Evolutionary conservation across 1,140 invertebrate species (phyloP).

Genomic region (Neotoxoptera formosana): DNA sequence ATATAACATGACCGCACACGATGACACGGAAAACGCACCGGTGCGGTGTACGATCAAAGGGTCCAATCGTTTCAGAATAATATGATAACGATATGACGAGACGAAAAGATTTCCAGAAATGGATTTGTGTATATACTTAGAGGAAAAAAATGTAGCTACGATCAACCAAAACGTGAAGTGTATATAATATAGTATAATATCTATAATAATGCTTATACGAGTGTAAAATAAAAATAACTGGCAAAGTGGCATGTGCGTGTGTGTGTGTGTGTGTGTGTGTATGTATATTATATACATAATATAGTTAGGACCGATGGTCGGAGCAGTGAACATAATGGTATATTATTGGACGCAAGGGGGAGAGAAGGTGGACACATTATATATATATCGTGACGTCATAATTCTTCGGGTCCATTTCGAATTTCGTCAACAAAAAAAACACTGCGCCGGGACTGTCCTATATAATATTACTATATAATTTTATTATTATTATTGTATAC

Average conservation of each 20-base stretch:
- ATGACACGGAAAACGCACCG: not conserved
- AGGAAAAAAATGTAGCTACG: not conserved
- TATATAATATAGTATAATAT: not conserved
- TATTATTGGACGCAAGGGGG: not conserved
- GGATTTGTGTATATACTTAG: not conserved
- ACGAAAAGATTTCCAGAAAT: slow-evolving; percentile 1
- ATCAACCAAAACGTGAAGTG: not conserved
- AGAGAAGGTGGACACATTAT: not conserved
- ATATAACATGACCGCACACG: slow-evolving; percentile 12
- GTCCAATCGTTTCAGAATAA: not conserved
- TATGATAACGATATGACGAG: not conserved
- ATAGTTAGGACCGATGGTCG: not conserved
- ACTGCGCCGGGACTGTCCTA: not conserved
- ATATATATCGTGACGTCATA: not conserved
- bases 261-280: not conserved
- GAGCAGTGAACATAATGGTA: not conserved
- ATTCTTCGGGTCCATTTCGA: not conserved
- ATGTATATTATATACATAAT: too few relatives aligned
- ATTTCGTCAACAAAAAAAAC: not conserved
- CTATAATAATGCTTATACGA: not conserved
- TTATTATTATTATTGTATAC: not conserved
- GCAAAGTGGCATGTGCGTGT: too few relatives aligned
- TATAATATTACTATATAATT: too few relatives aligned
- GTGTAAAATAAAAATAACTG: slow-evolving; percentile 34
- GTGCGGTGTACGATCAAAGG: not conserved